Evolutionary conservation across 2,797 vertebrate genomes (phyloP).

Genomic region (Syngnathus rostellatus): DNA sequence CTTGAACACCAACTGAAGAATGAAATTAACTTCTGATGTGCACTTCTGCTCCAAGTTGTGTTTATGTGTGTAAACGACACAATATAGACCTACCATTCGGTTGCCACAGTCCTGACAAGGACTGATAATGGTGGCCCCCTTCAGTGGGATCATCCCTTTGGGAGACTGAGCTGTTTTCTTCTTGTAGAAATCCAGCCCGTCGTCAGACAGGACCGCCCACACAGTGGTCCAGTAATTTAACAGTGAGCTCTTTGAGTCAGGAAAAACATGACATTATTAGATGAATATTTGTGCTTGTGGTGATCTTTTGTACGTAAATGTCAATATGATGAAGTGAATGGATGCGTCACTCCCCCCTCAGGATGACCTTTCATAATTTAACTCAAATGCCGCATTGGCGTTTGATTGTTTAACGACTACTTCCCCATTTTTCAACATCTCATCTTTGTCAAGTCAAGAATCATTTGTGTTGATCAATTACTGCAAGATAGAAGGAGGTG

Average conservation of each 20-base stretch:
- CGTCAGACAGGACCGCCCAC: conserved; percentile 90
- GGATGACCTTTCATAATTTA: background rate
- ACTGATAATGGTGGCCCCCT: conserved; percentile 73
- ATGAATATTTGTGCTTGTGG: background rate
- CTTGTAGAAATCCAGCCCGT: conserved; percentile 90
- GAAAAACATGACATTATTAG: background rate
- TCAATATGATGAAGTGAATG: background rate
- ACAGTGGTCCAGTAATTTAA: conserved; percentile 89
- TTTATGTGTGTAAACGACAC: background rate
- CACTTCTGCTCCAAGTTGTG: background rate
- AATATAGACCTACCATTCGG: conserved; percentile 69
- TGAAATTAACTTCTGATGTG: background rate
- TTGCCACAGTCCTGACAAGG: conserved; percentile 89
- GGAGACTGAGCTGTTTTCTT: conserved; percentile 85
- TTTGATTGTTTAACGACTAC: background rate
- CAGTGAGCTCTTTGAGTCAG: conserved; percentile 73
- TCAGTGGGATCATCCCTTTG: conserved; percentile 94
- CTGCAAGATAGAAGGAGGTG: background rate
- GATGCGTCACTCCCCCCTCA: background rate
- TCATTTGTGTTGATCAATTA: background rate
- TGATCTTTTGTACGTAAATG: background rate
- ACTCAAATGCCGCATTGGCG: background rate
- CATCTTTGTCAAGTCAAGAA: background rate
- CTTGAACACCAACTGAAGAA: conserved; percentile 84
- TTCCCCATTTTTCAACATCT: background rate